These are phyloP conservation scores for Vesta saturnalis DNA, from an alignment of 2,888 invertebrate genomes.

Conservation along the genomic window DNA sequence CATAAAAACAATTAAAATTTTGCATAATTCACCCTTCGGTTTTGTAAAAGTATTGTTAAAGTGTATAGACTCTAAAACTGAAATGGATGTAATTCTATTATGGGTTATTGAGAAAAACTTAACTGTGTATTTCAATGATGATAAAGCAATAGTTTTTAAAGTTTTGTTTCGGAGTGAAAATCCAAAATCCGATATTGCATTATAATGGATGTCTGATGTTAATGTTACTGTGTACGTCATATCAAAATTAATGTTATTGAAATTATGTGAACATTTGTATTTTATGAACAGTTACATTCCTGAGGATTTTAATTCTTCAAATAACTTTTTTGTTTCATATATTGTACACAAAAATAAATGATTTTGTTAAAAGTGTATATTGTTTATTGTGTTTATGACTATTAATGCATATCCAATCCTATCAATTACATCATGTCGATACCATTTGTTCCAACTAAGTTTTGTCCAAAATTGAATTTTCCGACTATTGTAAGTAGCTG, in stretches of 20 bases:
- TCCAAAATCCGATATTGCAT: conserved; percentile 62
- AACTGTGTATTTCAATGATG: conserved; percentile 61
- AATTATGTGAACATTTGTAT: conserved; percentile 66
- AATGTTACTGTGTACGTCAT: conserved; percentile 65
- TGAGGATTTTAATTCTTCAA: conserved; percentile 65
- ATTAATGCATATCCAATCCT: too few species aligned
- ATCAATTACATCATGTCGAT: too few species aligned
- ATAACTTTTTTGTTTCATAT: conserved; percentile 70
- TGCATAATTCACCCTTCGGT: conserved; percentile 65
- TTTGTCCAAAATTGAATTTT: too few species aligned
- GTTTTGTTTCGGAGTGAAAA: conserved; percentile 67
- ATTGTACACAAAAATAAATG: too few species aligned
- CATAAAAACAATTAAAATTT: conserved; percentile 64
- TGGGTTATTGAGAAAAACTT: conserved; percentile 72
- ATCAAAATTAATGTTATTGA: conserved; percentile 69
- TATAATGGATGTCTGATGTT: conserved; percentile 66
- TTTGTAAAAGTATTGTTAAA: conserved; percentile 68
- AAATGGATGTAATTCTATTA: conserved; percentile 66
- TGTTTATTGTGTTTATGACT: too few species aligned
- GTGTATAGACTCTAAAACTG: conserved; percentile 61
- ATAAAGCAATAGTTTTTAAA: conserved; percentile 67
- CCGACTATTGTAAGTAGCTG: too few species aligned
- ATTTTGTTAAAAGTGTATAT: too few species aligned
- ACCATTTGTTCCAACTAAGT: too few species aligned
- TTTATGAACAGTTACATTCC: conserved; percentile 68